Base-by-base conservation (phyloP, 2,797 vertebrate genomes). In the Ciconia nigra region DNA sequence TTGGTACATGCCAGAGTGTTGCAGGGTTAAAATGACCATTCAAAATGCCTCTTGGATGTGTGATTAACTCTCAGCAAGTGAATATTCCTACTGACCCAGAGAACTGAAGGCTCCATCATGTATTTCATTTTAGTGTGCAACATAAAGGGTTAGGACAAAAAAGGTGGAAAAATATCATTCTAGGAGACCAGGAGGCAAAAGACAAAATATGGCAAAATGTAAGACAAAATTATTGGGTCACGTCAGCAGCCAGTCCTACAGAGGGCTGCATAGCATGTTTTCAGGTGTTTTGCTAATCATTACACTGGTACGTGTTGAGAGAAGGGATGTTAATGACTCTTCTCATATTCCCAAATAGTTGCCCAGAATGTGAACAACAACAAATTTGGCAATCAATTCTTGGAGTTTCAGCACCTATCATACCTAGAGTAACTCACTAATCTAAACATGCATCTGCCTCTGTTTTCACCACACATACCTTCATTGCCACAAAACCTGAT, bases 391-490 rank as follows among this genome's bases (percentile, higher is more conserved):
- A 94, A 91, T 88, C 72, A 33, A 1, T 81, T 92, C 33, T 86
- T 66, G 21, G 57, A 21, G 15, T 83, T 91, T 96, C 92, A 89
- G 54, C 93, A 81, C 84, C 72, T 49, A 42, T 66, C 79, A 44
- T 22, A 46, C 33, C 35, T 91, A 80, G 35, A 2, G 10, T 70
- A 76, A 87, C 46, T 78, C 24, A 25, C 62, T 96, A 59, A 94
- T 97, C 92, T 92, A 88, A 96, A 86, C 58, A 66, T 39, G n/a
- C 28, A 84, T 90, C 92, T 90, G 46, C 67, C 26, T 90, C 73
- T 89, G 70, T 95, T 96, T 93, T 96, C 90, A 92, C 46, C 83
- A 74, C 67, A 51, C 63, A 51, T 61, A 59, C 62, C 67, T 93
- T 71, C 55, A 86, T 62, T 88, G 70, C 93, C 90, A 66, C 83